Evolutionary conservation across 2,797 vertebrate genomes (phyloP).

Genomic region (Anabas testudineus): DNA sequence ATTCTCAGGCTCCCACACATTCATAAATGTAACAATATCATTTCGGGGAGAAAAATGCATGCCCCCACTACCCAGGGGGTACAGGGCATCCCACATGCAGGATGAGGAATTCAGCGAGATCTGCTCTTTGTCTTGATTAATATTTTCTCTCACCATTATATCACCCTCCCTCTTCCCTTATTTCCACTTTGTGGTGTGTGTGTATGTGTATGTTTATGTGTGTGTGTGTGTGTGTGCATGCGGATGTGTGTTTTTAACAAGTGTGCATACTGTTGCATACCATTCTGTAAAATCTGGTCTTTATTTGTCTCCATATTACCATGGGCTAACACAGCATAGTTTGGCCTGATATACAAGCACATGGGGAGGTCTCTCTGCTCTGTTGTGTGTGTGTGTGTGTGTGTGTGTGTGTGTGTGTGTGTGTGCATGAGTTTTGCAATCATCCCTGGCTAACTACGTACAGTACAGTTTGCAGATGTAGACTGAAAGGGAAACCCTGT

Average conservation of each 20-base stretch:
- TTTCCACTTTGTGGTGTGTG: slow-evolving; percentile 3
- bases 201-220: slow-evolving; percentile 26
- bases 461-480: slow-evolving; percentile 63
- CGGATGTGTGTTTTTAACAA: slow-evolving; percentile 22
- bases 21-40: slow-evolving; percentile 69
- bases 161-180: slow-evolving; percentile 22
- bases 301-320: slow-evolving; percentile 58
- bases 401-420: slow-evolving; percentile 8
- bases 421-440: slow-evolving; percentile 43
- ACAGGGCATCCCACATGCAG: slow-evolving; percentile 42
- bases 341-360: slow-evolving; percentile 37
- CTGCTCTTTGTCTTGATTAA: slow-evolving; percentile 64
- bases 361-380: slow-evolving; percentile 51
- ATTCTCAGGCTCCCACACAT: slow-evolving; percentile 57
- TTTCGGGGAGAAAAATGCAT: slow-evolving; percentile 55
- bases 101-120: slow-evolving; percentile 28
- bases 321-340: slow-evolving; percentile 45
- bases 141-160: slow-evolving; percentile 57
- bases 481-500: slow-evolving; percentile 78
- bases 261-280: slow-evolving; percentile 34
- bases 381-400: slow-evolving; percentile 18
- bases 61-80: slow-evolving; percentile 28
- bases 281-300: slow-evolving; percentile 51
- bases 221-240: slow-evolving; percentile 17
- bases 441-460: slow-evolving; percentile 37